Base-by-base conservation (phyloP, 2,888 invertebrate genomes). In the Leucoptera coffeella region DNA sequence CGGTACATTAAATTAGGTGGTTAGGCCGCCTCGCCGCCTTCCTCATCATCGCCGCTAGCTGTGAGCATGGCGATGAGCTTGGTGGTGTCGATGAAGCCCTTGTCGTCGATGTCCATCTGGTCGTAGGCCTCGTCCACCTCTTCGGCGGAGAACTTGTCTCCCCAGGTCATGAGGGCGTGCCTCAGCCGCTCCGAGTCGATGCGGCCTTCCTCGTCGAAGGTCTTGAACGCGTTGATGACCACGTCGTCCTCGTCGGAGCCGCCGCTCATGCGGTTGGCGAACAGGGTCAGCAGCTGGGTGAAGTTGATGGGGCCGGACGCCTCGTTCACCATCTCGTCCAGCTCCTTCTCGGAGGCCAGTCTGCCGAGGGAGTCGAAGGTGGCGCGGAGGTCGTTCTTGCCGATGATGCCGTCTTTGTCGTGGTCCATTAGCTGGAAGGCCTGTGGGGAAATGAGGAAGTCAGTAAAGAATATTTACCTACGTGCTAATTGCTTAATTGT, bases 371-470 rank as follows among this genome's bases (percentile, higher is more conserved):
- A 85, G 74, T 94, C 92, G 74, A 89, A 92, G 54, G 88, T 88
- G 53, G 85, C 85, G 55, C 90, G 82, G 54, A 92, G 78, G 74
- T 92, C 92, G 65, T 82, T 83, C 77, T 91, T 91, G 64, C 86
- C 79, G 67, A 84, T 80, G 69, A 89, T 80, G 43, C 89, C 89
- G 58, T 93, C 93, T 73, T 93, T 93, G 77, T 93, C 91, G 67
- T 85, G 83, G 77, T 93, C 93, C 86, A 93, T 93, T 48, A 93
- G 82, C 73, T 85, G 85, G 85, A 93, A 93, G 53, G 88, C 93
- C 85, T 90, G 57, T 4, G n/a, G n/a, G n/a, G n/a, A n/a, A n/a
- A n/a, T n/a, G n/a, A n/a, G n/a, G n/a, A n/a, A n/a, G n/a, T n/a
- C n/a, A n/a, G n/a, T n/a, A n/a, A n/a, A n/a, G n/a, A n/a, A n/a